Evolutionary conservation across 2,797 vertebrate genomes (phyloP).

Genomic region (Morelia viridis): DNA sequence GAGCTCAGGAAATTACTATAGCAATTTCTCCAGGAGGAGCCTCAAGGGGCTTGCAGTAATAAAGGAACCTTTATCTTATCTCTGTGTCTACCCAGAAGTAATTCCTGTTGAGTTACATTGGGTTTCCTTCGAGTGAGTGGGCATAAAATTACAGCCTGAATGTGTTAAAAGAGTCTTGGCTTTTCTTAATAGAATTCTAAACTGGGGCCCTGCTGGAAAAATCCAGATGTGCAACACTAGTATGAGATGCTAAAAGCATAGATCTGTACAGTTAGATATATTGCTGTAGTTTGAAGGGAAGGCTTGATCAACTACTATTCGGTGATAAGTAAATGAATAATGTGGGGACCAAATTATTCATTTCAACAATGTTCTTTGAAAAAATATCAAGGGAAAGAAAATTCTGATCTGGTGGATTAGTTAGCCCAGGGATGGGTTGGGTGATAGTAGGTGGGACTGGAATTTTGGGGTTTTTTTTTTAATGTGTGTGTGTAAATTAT

Average conservation of each 20-base stretch:
- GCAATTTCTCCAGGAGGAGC: slow-evolving; percentile 51
- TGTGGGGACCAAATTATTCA: background rate
- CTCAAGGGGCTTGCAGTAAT: background rate
- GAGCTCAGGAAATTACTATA: slow-evolving; percentile 62
- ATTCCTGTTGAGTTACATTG: background rate
- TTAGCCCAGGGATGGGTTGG: background rate
- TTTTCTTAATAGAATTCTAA: background rate
- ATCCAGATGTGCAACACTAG: background rate
- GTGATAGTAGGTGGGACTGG: background rate
- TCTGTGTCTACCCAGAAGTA: background rate
- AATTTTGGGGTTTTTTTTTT: background rate
- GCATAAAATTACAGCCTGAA: background rate
- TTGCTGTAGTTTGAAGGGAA: background rate
- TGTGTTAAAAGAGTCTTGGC: background rate
- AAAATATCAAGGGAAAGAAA: background rate
- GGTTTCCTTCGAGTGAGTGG: background rate
- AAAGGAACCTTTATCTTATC: background rate
- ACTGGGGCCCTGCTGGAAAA: background rate
- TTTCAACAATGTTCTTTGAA: background rate
- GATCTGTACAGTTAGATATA: background rate
- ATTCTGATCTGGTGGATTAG: background rate
- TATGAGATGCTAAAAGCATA: background rate
- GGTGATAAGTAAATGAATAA: background rate
- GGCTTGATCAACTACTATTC: background rate
- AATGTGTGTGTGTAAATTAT: background rate